These are phyloP conservation scores for Lampris incognitus DNA, from an alignment of 2,113 vertebrate species.

Conservation along the genomic window DNA sequence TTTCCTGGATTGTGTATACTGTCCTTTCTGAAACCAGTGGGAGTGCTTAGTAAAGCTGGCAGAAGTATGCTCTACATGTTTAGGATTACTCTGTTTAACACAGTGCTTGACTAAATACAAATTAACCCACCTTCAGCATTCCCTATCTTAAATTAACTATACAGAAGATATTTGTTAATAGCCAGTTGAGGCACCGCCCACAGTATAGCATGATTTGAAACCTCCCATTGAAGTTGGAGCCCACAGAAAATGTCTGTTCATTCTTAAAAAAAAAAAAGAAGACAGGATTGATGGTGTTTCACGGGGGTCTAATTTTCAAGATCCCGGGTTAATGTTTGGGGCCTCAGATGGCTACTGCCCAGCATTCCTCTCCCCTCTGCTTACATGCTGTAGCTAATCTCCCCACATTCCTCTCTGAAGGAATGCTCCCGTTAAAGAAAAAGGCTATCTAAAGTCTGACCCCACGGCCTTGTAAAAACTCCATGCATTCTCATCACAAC, in stretches of 20 bases:
- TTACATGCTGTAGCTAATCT: conserved; percentile 78
- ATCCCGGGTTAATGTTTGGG: conserved; percentile 74
- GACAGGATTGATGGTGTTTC: conserved; percentile 60
- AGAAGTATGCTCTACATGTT: conserved; percentile 31
- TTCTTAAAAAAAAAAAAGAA: conserved; percentile 66
- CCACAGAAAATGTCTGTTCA: conserved; percentile 22
- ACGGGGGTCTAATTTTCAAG: conserved; percentile 71
- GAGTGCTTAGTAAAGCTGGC: conserved; percentile 27
- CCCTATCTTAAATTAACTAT: conserved; percentile 60
- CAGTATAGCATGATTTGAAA: conserved; percentile 65
- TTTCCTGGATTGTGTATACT: conserved; percentile 32
- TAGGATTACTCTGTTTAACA: conserved; percentile 57
- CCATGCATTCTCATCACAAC: conserved; percentile 69
- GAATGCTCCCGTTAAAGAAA: conserved; percentile 80
- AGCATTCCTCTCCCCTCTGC: conserved; percentile 54
- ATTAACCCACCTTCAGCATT: conserved; percentile 31
- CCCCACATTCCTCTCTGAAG: conserved; percentile 75
- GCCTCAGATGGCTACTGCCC: conserved; percentile 59
- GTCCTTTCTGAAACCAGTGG: conserved; percentile 18
- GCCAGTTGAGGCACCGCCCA: conserved; percentile 27
- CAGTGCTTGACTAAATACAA: conserved; percentile 44
- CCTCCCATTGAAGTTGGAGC: conserved; percentile 55
- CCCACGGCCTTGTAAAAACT: conserved; percentile 76
- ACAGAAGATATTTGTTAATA: conserved; percentile 71
- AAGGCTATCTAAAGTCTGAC: conserved; percentile 81